These are phyloP conservation scores for Adelognathus sp. DNA, from an alignment of 2,888 invertebrate species.

Conservation along the genomic window DNA sequence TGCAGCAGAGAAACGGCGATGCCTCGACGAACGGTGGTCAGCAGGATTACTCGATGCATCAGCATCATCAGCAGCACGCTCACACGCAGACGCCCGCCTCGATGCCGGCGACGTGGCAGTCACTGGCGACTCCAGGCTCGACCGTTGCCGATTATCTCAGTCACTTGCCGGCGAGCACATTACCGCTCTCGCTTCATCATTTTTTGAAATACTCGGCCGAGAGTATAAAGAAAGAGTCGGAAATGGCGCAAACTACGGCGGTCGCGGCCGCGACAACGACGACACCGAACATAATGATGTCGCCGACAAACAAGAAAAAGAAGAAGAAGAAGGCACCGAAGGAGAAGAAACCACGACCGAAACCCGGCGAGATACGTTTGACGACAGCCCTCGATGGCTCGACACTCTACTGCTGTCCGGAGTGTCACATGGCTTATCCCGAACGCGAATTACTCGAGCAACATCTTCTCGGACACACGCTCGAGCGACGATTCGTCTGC, in stretches of 20 bases:
- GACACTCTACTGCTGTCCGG: constrained; percentile 92
- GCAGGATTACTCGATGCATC: constrained; percentile 82
- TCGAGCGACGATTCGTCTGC: constrained; percentile 92
- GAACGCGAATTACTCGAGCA: constrained; percentile 92
- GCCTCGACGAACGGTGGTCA: constrained; percentile 83
- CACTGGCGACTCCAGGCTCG: constrained; percentile 87
- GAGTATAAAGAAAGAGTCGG: constrained; percentile 88
- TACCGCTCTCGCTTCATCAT: constrained; percentile 91
- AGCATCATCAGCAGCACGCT: constrained; percentile 80
- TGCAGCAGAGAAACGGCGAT: constrained; percentile 81
- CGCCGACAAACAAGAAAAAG: constrained; percentile 86
- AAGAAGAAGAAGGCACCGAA: constrained; percentile 90
- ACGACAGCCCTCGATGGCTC: constrained; percentile 92
- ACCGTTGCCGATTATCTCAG: constrained; percentile 93
- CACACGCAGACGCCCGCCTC: constrained; percentile 80
- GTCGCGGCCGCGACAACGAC: constrained; percentile 79
- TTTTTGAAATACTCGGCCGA: constrained; percentile 92
- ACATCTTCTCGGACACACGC: constrained; percentile 92
- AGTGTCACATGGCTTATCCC: constrained; percentile 95
- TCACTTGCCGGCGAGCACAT: constrained; percentile 88
- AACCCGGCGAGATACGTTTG: constrained; percentile 91
- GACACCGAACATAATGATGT: constrained; percentile 77
- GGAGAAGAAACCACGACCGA: constrained; percentile 92
- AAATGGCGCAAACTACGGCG: constrained; percentile 81
- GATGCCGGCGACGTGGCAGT: constrained; percentile 87